phyloP scores from a whole-genome alignment of 2,888 invertebrate species.

The Tetrapedia diversipes region DNA sequence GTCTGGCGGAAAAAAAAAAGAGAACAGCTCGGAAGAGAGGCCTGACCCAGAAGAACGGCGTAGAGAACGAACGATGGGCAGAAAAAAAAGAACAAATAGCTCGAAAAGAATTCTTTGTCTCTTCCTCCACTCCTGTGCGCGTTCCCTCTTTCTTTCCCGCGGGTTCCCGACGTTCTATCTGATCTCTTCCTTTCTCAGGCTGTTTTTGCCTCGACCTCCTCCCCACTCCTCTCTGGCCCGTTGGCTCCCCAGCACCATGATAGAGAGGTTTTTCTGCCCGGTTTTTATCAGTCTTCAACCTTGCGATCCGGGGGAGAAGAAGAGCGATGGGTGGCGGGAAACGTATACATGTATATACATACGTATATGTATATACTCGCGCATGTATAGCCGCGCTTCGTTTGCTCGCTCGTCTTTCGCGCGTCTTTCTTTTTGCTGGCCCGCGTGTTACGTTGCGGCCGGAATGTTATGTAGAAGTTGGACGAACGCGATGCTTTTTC shows the following conservation, averaged over 20 bases:
- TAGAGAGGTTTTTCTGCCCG: conserved; percentile 48
- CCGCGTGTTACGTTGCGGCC: conserved; percentile 16
- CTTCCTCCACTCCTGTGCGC: conserved; percentile 18
- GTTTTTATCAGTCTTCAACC: conserved; percentile 51
- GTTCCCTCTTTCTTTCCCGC: conserved; percentile 16
- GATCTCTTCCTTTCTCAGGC: conserved; percentile 62
- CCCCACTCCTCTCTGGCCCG: background rate
- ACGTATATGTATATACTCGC: background rate
- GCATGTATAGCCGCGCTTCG: background rate
- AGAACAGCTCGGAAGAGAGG: conserved; percentile 37
- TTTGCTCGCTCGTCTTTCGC: conserved; percentile 16
- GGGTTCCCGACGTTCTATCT: conserved; percentile 33
- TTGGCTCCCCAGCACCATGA: conserved; percentile 23
- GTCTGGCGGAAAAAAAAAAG: conserved; percentile 13
- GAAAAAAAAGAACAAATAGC: conserved; percentile 41
- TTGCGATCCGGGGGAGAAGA: conserved; percentile 27
- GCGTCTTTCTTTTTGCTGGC: conserved; percentile 9
- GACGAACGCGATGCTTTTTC: conserved; percentile 2
- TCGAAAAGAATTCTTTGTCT: conserved; percentile 58
- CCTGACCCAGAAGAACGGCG: conserved; percentile 48
- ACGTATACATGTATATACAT: conserved; percentile 2
- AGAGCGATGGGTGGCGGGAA: conserved; percentile 29
- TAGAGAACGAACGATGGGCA: background rate
- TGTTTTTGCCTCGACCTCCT: conserved; percentile 51
- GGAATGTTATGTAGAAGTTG: conserved; percentile 12